Base-by-base conservation (phyloP, 2,797 vertebrate species). In the Neopelma chrysocephalum region DNA sequence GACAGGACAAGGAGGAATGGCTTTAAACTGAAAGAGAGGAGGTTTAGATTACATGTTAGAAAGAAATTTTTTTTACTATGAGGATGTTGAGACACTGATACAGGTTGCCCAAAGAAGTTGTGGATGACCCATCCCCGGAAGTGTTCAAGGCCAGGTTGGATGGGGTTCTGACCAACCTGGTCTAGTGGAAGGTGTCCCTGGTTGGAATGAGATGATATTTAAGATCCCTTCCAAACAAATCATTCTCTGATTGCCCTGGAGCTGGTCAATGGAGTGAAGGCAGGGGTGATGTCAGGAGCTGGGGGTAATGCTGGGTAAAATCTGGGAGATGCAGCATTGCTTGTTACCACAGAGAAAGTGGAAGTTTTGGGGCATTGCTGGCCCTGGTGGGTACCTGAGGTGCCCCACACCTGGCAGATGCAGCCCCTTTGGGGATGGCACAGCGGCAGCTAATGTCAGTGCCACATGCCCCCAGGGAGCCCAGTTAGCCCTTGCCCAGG, bases 321-420 rank as follows among this genome's bases (percentile, higher is more conserved):
- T 96, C 36, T 98, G 98, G 32, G 96, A 98, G 92, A 98, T 69
- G 79, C 98, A 98, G 45, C 84, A 66, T 22, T 87, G 75, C 43
- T 97, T 96, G 48, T 88, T 93, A 9, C 98, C 98, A 38, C 98
- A 99, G 70, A 98, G 98, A 34, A 98, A 97, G 89, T 98, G 98
- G 34, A 98, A 95, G 92, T 3, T 97, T 93, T 95, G 98, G 82
- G 92, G 92, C 98, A 98, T 76, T 89, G 96, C 25, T 82, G 93
- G 25, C 97, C 77, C 9, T 48, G 73, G 73, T 98, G 98, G 45
- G 98, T 98, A 29, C 98, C 97, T 3, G 98, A 98, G 5, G 98
- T 98, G 0, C 98, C 98, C 98, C 71, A 92, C 89, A 93, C 96
- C 91, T 96, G 98, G 88, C 98, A 98, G 77, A 50, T n/a, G 13